Conservation (phyloP, 2,888 invertebrate genomes). For the Galerucella nymphaeae region DNA sequence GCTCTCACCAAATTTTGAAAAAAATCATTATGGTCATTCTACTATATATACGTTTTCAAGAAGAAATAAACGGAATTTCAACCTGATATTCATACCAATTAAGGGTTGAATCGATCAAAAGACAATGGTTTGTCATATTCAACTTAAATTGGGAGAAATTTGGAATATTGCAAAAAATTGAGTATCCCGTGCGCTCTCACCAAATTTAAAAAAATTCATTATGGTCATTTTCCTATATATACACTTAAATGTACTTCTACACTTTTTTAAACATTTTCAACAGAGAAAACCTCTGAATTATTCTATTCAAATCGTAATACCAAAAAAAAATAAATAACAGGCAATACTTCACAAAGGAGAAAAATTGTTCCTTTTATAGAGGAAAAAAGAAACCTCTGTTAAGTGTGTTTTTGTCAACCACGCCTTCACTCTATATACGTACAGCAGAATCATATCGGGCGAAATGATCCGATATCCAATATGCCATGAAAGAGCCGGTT, state of each 20-base stretch:
- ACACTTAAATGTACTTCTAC: background rate
- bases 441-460: conserved; percentile 35
- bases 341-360: conserved; percentile 14
- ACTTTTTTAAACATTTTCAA: background rate
- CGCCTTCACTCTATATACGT: conserved; percentile 21
- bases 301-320: background rate
- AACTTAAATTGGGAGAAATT: too few species aligned
- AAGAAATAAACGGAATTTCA: too few species aligned
- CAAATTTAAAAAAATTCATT: too few species aligned
- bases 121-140: too few species aligned
- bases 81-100: too few species aligned
- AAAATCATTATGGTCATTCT: too few species aligned
- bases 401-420: conserved; percentile 29
- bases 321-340: background rate
- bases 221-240: too few species aligned
- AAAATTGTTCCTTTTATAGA: conserved; percentile 22
- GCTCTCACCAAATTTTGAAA: too few species aligned
- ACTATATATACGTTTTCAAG: too few species aligned
- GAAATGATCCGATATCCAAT: conserved; percentile 40
- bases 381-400: conserved; percentile 4
- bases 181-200: too few species aligned
- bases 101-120: too few species aligned
- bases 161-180: too few species aligned
- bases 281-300: background rate
- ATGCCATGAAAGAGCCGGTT: conserved; percentile 35